Evolutionary conservation across 2,888 invertebrate species (phyloP), one percentile per base, ranked within the genome.

Genomic region (Nephrotoma appendiculata): DNA sequence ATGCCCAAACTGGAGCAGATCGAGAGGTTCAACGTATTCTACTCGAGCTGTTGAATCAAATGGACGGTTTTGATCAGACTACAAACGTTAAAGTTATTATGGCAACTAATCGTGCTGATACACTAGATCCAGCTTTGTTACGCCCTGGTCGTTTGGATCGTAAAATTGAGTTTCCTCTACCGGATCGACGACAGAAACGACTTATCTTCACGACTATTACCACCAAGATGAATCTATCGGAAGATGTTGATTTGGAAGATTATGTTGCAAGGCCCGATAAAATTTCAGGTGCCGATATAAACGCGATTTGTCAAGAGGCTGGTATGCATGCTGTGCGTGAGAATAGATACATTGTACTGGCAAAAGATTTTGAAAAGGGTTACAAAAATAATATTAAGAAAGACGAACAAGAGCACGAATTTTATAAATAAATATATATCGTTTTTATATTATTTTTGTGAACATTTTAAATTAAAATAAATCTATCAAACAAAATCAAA

Each of bases 291-390:
- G 99, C 99, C 41, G 99, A 99, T 90, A 99, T 99, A 89, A 99
- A 99, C 92, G 99, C 99, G 86, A 99, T 99, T 90, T 99, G 99
- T 91, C 99, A 99, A 92, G 99, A 99, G 94, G 99, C 99, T 87
- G 99, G 99, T 89, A 99, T 99, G 99, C 99, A 99, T 91, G 99
- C 99, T 3, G 99, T 99, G 0, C 93, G 99, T 87, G 99, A 99
- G 92, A 99, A 99, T 93, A 96, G 99, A 88, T 99, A 99, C 92
- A 98, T 99, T 89, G 99, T 99, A 4, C 93, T 99, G 87, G 97
- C 98, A 6, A 99, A 99, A 93, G 99, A 99, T 93, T 99, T 99
- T 90, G 99, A 99, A 91, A 99, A 99, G 91, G 99, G 99, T 52
- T 99, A 99, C 93, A 99, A 99, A 91, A 99, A 99, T 91, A 99